Percentiles rank a stretch among this genome's conserved stretches.
phyloP scores from a whole-genome alignment of 1,140 invertebrate species.

The Eufriesea mexicana region DNA sequence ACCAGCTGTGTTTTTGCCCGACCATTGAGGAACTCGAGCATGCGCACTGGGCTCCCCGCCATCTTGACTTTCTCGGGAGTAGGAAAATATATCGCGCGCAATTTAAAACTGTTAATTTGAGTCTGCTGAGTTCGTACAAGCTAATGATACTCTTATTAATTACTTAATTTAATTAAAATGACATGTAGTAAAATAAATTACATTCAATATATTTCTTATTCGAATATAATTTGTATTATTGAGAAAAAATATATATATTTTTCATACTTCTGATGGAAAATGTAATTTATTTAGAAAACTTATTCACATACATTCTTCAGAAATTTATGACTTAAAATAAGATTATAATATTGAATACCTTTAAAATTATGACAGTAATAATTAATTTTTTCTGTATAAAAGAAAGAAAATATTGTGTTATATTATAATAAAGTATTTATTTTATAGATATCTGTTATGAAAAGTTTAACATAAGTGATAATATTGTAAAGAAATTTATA shows the following conservation, averaged over 20 bases:
- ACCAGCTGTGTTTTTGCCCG: constrained; percentile 75
- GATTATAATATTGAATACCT: too few relatives aligned
- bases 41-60: constrained; percentile 51
- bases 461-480: too few relatives aligned
- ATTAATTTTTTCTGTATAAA: background rate
- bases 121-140: too few relatives aligned
- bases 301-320: too few relatives aligned
- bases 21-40: constrained; percentile 61
- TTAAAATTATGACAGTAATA: background rate
- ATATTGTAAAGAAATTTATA: too few relatives aligned
- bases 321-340: too few relatives aligned
- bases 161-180: background rate
- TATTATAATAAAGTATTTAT: too few relatives aligned
- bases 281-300: background rate
- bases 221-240: background rate
- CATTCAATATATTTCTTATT: background rate
- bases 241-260: background rate
- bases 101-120: background rate
- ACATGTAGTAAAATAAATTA: background rate
- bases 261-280: background rate
- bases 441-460: too few relatives aligned
- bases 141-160: background rate
- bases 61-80: constrained; percentile 33
- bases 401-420: too few relatives aligned
- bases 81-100: constrained; percentile 9